Base-by-base conservation (phyloP, 2,888 invertebrate genomes). In the Luperina nickerlii region DNA sequence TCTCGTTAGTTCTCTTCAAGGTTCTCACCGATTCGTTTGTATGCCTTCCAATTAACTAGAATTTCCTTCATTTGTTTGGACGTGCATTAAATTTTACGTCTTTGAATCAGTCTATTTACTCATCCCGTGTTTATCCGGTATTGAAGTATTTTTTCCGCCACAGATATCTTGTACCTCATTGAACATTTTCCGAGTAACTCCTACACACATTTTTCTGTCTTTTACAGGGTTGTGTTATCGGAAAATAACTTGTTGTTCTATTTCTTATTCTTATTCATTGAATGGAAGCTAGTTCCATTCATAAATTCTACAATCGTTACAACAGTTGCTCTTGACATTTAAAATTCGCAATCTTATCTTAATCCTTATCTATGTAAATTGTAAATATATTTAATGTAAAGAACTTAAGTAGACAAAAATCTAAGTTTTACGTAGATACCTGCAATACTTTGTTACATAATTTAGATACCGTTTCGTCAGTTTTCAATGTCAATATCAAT, bases 1-100 rank as follows among this genome's bases (percentile, higher is more conserved):
- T 76, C 86, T 91, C 88, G 90, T 91, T 91, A 91, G 87, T 81
- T 85, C 86, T 81, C 85, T 87, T 90, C 86, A 87, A 90, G 86
- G 85, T 79, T 87, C 84, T 74, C 84, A 84, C 65, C 70, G 82
- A 78, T 82, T 71, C 78, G 75, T 85, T 83, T 86, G 86, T 86
- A 38, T 84, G 66, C 74, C 81, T 86, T 88, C 84, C 84, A 88
- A 89, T 89, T 87, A 83, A 77, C 71, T 84, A 57, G 42, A 42
- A 54, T 78, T 76, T 70, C 54, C 73, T 65, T 69, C 27, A 66
- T 76, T 65, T 84, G 32, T 84, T 80, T 83, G 78, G 42, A 45
- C 8, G 70, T 60, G 66, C 32, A 71, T 73, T 62, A 38, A 79
- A 70, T 60, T 38, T 54, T 57, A 32, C 69, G 57, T 65, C 51